phyloP scores from a whole-genome alignment of 2,888 invertebrate genomes.

The Frankliniella fusca region DNA sequence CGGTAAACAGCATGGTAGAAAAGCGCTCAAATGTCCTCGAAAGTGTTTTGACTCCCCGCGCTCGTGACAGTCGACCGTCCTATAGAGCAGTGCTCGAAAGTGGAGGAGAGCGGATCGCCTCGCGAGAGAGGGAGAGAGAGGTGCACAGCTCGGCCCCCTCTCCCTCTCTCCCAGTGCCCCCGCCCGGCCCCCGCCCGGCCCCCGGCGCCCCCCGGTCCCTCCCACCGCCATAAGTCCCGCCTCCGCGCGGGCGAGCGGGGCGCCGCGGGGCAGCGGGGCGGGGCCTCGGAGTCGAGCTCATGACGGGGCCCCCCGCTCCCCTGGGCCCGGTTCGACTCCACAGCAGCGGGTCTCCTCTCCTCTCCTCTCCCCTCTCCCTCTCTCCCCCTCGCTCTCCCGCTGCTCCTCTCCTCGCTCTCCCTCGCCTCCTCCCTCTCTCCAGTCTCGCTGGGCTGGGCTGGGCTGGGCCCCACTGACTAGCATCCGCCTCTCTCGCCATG shows the following conservation, averaged over 20 bases:
- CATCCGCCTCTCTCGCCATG: neutral
- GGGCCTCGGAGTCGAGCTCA: neutral
- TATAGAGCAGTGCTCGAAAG: neutral
- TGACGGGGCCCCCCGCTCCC: neutral
- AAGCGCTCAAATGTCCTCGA: too few species aligned
- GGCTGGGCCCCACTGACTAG: neutral
- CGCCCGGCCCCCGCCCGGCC: neutral
- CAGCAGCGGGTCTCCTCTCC: too few species aligned
- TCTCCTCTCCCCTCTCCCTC: too few species aligned
- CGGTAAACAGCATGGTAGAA: too few species aligned
- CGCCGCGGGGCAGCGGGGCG: neutral
- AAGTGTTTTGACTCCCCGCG: neutral
- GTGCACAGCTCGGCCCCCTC: neutral
- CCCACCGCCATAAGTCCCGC: conserved; percentile 18
- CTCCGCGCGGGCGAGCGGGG: neutral
- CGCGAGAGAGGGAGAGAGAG: neutral
- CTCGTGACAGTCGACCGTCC: neutral
- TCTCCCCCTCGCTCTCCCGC: neutral
- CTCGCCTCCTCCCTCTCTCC: neutral
- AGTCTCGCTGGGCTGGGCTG: neutral
- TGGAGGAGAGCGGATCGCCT: neutral
- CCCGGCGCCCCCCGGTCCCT: neutral
- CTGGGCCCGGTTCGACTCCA: neutral
- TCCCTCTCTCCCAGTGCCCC: neutral
- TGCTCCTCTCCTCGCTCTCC: neutral